Percentiles rank a stretch among this genome's conserved stretches.
These are phyloP conservation scores for Agapostemon virescens DNA, from an alignment of 2,888 invertebrate genomes.

Conservation along the genomic window DNA sequence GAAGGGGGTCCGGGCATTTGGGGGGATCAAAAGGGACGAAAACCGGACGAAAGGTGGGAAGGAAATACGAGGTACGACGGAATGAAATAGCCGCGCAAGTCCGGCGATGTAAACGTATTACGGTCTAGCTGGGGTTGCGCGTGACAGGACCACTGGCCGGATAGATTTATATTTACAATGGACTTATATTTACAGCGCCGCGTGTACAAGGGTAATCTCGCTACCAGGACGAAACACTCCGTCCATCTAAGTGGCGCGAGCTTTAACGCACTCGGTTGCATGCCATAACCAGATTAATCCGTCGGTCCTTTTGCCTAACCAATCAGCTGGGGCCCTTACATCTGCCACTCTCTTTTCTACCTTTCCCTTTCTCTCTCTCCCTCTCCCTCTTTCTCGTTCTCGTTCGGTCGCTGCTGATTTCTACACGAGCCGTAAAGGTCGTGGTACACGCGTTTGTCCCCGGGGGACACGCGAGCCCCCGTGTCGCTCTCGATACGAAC, in stretches of 20 bases:
- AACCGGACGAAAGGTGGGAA: constrained; percentile 29
- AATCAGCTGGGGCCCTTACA: constrained; percentile 54
- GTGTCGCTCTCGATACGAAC: constrained; percentile 26
- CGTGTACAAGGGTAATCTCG: constrained; percentile 59
- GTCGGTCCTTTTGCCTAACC: constrained; percentile 54
- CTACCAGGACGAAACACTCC: constrained; percentile 54
- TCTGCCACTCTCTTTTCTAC: constrained; percentile 48
- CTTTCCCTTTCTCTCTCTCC: not conserved
- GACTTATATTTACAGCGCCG: constrained; percentile 62
- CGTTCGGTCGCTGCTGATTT: constrained; percentile 27
- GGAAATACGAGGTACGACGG: constrained; percentile 43
- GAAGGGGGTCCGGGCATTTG: not conserved
- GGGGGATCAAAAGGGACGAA: constrained; percentile 15
- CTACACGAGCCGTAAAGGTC: constrained; percentile 45
- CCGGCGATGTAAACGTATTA: constrained; percentile 41
- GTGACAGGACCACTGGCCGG: constrained; percentile 66
- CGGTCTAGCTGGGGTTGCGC: constrained; percentile 51
- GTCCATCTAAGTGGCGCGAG: constrained; percentile 50
- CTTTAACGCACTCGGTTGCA: constrained; percentile 64
- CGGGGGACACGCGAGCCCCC: constrained; percentile 49
- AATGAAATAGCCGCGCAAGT: constrained; percentile 43
- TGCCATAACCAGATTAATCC: constrained; percentile 68
- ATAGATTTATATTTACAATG: constrained; percentile 72
- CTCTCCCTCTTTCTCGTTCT: constrained; percentile 8
- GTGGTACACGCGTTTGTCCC: constrained; percentile 38